Evolutionary conservation across 2,797 vertebrate species (phyloP).

Genomic region (Tadarida brasiliensis): DNA sequence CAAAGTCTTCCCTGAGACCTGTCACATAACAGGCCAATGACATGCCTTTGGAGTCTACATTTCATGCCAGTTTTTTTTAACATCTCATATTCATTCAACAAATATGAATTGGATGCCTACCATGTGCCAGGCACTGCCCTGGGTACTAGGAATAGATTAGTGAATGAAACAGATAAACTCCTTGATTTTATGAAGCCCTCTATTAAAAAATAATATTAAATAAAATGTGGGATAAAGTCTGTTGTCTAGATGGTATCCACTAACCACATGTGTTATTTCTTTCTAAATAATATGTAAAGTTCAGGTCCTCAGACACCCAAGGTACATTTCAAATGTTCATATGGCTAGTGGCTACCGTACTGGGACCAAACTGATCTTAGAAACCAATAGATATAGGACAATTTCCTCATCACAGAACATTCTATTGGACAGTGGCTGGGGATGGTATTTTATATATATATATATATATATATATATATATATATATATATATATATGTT

Average conservation of each 20-base stretch:
- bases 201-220: neutral
- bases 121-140: neutral
- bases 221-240: neutral
- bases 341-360: neutral
- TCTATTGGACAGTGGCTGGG: neutral
- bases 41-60: neutral
- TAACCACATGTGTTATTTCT: neutral
- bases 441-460: no score
- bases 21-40: neutral
- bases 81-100: neutral
- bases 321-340: neutral
- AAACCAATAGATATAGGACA: neutral
- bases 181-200: neutral
- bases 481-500: no score
- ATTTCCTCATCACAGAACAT: neutral
- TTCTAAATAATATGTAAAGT: neutral
- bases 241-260: neutral
- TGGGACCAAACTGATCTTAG: no score
- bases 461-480: no score
- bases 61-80: neutral
- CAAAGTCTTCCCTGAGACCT: neutral
- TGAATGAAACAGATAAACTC: neutral
- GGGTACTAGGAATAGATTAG: neutral
- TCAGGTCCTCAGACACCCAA: neutral
- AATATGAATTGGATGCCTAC: neutral